Conservation (phyloP, 2,113 vertebrate genomes). For the Ceratotherium simum region DNA sequence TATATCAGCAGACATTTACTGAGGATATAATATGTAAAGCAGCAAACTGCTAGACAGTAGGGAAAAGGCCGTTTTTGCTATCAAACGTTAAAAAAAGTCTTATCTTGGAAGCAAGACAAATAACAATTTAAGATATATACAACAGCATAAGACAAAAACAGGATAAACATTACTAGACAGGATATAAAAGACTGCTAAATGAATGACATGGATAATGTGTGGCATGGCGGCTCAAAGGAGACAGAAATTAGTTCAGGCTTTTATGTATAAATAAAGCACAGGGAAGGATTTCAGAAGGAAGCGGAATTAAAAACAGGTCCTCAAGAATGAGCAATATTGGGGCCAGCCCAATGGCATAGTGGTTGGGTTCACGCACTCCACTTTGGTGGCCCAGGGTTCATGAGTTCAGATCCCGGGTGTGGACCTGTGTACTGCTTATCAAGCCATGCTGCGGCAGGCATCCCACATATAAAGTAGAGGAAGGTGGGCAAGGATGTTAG, state of each 20-base stretch:
- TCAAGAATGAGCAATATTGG: not conserved
- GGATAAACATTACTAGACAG: not conserved
- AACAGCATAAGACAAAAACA: constrained; percentile 1
- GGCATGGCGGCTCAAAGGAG: not conserved
- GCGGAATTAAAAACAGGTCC: not conserved
- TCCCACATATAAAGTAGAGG: no score
- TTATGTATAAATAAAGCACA: not conserved
- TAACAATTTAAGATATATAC: not conserved
- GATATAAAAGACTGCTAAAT: not conserved
- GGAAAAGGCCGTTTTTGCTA: not conserved
- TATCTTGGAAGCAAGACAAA: constrained; percentile 28
- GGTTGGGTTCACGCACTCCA: no score
- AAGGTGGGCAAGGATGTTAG: no score
- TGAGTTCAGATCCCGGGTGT: no score
- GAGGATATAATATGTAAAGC: not conserved
- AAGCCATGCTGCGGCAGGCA: no score
- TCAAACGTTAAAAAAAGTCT: not conserved
- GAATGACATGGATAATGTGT: not conserved
- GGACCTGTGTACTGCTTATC: no score
- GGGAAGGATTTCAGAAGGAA: not conserved
- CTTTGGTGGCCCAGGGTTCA: no score
- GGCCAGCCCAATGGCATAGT: no score
- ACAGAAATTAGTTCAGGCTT: not conserved
- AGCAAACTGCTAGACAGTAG: not conserved
- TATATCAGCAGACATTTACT: not conserved